phyloP scores from a whole-genome alignment of 2,888 invertebrate genomes.

The Microctonus brassicae region DNA sequence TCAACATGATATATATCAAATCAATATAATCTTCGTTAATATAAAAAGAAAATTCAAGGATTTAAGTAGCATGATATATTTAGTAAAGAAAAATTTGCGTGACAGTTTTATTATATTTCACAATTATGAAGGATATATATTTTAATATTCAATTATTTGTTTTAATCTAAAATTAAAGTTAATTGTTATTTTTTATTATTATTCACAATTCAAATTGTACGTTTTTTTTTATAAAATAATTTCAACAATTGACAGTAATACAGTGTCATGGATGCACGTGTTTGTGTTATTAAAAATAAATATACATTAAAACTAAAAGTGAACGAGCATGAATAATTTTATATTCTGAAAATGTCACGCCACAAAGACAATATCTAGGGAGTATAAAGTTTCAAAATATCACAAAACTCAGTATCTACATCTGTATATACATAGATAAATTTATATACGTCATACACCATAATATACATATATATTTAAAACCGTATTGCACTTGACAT shows the following conservation, averaged over 20 bases:
- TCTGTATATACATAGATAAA: neutral
- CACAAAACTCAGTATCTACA: neutral
- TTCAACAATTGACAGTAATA: no score
- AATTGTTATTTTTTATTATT: no score
- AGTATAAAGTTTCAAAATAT: neutral
- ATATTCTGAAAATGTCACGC: conserved; percentile 18
- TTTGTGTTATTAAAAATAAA: neutral
- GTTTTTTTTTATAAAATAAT: no score
- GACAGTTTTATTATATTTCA: neutral
- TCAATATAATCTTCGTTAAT: neutral
- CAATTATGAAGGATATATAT: no score
- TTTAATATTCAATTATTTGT: no score
- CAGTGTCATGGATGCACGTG: no score
- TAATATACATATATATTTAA: neutral
- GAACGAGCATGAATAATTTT: neutral
- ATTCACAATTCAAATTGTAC: no score
- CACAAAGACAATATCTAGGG: conserved; percentile 6
- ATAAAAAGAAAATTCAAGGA: neutral
- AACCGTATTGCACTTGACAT: neutral
- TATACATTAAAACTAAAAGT: neutral
- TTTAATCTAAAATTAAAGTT: no score
- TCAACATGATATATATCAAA: neutral
- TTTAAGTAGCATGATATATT: neutral
- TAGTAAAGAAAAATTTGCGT: neutral
- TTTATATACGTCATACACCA: neutral